Conservation (phyloP, 2,797 vertebrate genomes). For the Pampus argenteus region DNA sequence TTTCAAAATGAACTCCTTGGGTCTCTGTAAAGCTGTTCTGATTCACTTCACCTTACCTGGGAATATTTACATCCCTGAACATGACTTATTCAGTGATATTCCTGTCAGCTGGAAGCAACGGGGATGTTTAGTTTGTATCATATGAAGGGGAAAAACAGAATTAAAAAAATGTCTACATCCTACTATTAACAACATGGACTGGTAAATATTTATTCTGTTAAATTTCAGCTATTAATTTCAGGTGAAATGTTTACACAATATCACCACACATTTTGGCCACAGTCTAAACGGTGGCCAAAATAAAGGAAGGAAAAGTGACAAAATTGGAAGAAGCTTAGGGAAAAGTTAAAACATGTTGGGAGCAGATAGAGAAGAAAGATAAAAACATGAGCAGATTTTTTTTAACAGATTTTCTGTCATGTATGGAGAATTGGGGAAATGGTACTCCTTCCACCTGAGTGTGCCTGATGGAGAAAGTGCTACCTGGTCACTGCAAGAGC, state of each 20-base stretch:
- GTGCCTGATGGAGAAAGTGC: slow-evolving; percentile 48
- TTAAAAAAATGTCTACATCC: slow-evolving; percentile 47
- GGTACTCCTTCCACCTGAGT: slow-evolving; percentile 22
- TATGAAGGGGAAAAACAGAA: slow-evolving; percentile 17
- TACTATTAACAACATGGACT: slow-evolving; percentile 23
- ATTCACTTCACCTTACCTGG: slow-evolving; percentile 56
- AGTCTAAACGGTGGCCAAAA: background rate
- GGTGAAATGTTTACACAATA: background rate
- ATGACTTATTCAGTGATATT: slow-evolving; percentile 74
- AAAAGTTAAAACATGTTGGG: slow-evolving; percentile 20
- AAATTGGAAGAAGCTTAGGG: slow-evolving; percentile 2
- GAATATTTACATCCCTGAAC: slow-evolving; percentile 68
- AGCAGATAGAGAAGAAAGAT: slow-evolving; percentile 11
- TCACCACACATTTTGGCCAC: no score
- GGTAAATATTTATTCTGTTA: slow-evolving; percentile 59
- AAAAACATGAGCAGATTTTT: slow-evolving; percentile 11
- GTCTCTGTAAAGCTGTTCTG: slow-evolving; percentile 56
- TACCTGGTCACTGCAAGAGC: slow-evolving; percentile 46
- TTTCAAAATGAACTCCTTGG: slow-evolving; percentile 41
- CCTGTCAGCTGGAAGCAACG: slow-evolving; percentile 47
- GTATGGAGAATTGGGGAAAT: slow-evolving; percentile 31
- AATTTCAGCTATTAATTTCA: slow-evolving; percentile 55
- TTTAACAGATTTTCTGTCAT: background rate
- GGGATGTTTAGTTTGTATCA: slow-evolving; percentile 63
- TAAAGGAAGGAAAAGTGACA: background rate